These are phyloP conservation scores for Bradypodion ventrale DNA, from an alignment of 2,797 vertebrate genomes.

Conservation along the genomic window DNA sequence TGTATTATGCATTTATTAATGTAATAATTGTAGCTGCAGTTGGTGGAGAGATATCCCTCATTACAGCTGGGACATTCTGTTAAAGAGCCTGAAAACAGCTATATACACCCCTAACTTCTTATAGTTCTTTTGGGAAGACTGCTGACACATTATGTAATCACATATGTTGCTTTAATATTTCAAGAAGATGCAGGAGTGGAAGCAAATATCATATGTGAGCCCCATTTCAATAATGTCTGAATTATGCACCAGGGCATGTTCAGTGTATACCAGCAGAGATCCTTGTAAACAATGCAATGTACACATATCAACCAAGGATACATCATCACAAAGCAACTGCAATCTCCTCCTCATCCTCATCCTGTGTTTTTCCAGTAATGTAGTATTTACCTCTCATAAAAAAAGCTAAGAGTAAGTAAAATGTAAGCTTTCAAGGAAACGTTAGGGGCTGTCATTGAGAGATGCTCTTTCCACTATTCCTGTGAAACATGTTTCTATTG, in stretches of 20 bases:
- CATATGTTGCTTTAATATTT: not conserved
- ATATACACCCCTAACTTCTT: not conserved
- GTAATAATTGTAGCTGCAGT: not conserved
- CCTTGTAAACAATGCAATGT: not conserved
- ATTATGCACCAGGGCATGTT: not conserved
- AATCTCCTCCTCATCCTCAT: not conserved
- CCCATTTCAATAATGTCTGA: not conserved
- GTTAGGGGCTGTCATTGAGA: not conserved
- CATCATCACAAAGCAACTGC: not conserved
- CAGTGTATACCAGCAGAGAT: not conserved
- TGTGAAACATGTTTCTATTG: not conserved
- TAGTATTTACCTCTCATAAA: not conserved
- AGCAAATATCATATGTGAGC: not conserved
- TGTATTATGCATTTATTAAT: not conserved
- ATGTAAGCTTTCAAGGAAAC: not conserved
- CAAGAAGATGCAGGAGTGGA: not conserved
- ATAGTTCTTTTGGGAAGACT: not conserved
- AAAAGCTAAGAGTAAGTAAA: not conserved
- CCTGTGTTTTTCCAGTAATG: not conserved
- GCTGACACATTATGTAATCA: not conserved
- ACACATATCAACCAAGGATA: not conserved
- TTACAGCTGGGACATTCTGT: not conserved
- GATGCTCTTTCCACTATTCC: not conserved
- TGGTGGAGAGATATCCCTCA: not conserved
- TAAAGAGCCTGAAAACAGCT: not conserved